Evolutionary conservation across 2,888 invertebrate species (phyloP).

Genomic region (Lasioglossum vierecki): DNA sequence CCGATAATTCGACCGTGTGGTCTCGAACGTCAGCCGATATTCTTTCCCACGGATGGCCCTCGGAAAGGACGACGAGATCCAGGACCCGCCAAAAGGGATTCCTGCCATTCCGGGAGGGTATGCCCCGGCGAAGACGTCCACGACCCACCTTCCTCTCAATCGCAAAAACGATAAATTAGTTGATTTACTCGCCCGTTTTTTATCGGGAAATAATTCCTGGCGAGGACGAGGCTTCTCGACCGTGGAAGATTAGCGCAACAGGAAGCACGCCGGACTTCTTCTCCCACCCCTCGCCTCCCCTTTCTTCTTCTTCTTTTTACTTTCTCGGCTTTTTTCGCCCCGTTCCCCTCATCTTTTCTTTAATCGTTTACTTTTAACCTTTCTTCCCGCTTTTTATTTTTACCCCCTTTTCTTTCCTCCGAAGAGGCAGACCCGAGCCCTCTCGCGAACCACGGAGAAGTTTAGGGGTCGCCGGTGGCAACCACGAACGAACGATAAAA

Average conservation of each 20-base stretch:
- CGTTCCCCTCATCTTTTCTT: neutral
- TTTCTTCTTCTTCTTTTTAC: neutral
- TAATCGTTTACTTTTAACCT: constrained; percentile 42
- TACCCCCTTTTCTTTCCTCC: neutral
- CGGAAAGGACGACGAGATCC: constrained; percentile 54
- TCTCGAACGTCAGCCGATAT: constrained; percentile 80
- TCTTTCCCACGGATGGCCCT: constrained; percentile 80
- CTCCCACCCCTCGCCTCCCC: constrained; percentile 1
- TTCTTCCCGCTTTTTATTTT: neutral
- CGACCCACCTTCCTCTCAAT: constrained; percentile 74
- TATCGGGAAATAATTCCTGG: constrained; percentile 66
- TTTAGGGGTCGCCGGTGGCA: constrained; percentile 20
- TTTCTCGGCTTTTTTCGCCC: constrained; percentile 29
- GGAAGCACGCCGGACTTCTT: constrained; percentile 32
- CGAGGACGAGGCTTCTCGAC: constrained; percentile 21
- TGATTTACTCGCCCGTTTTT: constrained; percentile 80
- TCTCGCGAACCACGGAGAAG: neutral
- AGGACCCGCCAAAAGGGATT: constrained; percentile 79
- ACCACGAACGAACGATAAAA: constrained; percentile 54
- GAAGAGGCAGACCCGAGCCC: neutral
- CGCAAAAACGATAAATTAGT: constrained; percentile 83
- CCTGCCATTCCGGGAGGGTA: constrained; percentile 79
- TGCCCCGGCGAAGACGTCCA: constrained; percentile 58
- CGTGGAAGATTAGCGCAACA: constrained; percentile 47
- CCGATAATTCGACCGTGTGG: constrained; percentile 84